Percentiles rank a stretch among this genome's conserved stretches.
Conservation (phyloP, 2,797 vertebrate species). For the Ficedula albicollis region DNA sequence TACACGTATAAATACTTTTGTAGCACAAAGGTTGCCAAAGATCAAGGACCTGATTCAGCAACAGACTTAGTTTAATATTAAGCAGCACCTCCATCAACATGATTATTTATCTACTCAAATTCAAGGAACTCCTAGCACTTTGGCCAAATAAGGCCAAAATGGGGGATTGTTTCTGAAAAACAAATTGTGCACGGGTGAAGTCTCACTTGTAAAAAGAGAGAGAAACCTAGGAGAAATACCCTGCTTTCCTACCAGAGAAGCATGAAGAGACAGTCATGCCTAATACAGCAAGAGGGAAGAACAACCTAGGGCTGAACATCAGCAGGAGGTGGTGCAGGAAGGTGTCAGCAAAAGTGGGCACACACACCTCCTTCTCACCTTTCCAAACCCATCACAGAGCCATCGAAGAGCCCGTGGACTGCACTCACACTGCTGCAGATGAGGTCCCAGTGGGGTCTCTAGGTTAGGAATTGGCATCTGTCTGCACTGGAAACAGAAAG, state of each 20-base stretch:
- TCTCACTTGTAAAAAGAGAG: neutral
- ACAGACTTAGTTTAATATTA: constrained; percentile 7
- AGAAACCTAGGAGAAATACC: neutral
- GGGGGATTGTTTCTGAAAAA: neutral
- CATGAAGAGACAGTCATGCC: neutral
- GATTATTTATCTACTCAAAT: neutral
- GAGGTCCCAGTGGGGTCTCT: accelerated
- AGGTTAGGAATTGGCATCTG: neutral
- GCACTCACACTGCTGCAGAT: too few relatives aligned
- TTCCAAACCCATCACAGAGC: neutral
- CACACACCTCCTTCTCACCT: neutral
- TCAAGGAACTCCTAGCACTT: neutral
- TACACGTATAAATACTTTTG: neutral
- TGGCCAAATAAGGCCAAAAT: neutral
- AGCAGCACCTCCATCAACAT: neutral
- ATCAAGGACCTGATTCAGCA: neutral
- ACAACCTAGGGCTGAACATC: accelerated
- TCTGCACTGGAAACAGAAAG: neutral
- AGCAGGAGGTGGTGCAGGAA: neutral
- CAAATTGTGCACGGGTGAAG: accelerated
- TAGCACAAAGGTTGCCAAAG: constrained; percentile 5
- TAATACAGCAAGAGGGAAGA: neutral
- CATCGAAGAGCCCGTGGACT: accelerated
- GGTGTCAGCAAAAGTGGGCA: neutral
- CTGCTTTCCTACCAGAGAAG: neutral